Base-by-base conservation (phyloP, 30 jellyfish, hydroid and myxozoan genomes). In the Cassiopea xamachana region DNA sequence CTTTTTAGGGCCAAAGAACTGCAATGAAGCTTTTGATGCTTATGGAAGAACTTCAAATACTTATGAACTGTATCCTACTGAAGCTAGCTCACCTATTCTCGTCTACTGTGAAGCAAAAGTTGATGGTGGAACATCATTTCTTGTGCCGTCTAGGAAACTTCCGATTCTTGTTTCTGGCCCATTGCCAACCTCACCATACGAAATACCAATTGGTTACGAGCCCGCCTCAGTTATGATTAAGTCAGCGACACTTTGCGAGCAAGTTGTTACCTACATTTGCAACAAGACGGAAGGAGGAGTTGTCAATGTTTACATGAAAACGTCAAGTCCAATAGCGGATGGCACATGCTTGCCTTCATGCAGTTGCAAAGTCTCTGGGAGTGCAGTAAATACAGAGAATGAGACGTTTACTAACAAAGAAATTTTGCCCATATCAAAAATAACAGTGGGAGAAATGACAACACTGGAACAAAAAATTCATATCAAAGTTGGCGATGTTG, bases 371-470 rank as follows among this genome's bases (percentile, higher is more conserved):
- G 16, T 27, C 72, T 67, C 48, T 16, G 76, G 79, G 10, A 80
- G 69, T 47, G 77, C 92, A n/a, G 86, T 1, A 39, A 43, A 46
- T 47, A 60, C 7, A 13, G 81, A 75, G 16, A 16, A 71, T 51
- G 67, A 43, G 62, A 73, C 71, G 73, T 73, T 43, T 50, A 18
- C 44, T 2, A 81, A 45, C 60, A 74, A 60, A 48, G 39, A 13
- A 9, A 16, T 51, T 6, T 59, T 85, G 87, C 93, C 93, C 7
- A 85, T 85, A 60, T 1, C 81, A 55, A 75, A 50, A 48, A 61
- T 85, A 2, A 44, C 55, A 0, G 81, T 85, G 27, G 45, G 17
- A 1, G 73, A 61, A 2, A 12, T 62, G 19, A 39, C 76, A 1
- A 16, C 80, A 1, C 27, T 19, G 51, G 55, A 71, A 9, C 58